These are phyloP conservation scores for Saturnia pavonia DNA, from an alignment of 2,888 invertebrate species.

Conservation along the genomic window DNA sequence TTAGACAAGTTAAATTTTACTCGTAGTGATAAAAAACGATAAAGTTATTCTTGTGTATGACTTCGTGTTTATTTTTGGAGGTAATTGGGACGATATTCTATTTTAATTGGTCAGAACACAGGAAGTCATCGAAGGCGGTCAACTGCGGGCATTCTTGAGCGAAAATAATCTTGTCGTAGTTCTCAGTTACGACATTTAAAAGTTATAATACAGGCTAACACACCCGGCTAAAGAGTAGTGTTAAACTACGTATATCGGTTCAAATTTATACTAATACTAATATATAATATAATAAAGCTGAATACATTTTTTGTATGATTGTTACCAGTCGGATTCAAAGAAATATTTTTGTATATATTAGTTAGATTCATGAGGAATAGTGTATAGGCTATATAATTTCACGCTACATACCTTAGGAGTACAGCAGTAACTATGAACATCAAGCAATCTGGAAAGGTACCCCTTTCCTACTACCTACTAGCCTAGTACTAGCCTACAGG, in stretches of 20 bases:
- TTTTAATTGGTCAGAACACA: slow-evolving; percentile 21
- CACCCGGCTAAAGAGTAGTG: background rate
- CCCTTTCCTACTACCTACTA: no score
- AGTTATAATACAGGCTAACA: background rate
- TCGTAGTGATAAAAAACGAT: background rate
- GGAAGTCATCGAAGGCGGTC: slow-evolving; percentile 17
- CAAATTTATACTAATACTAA: no score
- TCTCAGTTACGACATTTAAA: background rate
- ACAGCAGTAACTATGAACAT: no score
- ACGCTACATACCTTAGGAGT: no score
- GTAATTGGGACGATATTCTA: slow-evolving; percentile 27
- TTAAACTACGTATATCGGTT: background rate
- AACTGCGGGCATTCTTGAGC: slow-evolving; percentile 4
- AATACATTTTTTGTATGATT: no score
- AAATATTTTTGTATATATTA: no score
- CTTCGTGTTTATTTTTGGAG: slow-evolving; percentile 20
- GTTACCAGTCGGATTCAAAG: no score
- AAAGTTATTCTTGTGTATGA: background rate
- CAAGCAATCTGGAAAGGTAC: no score
- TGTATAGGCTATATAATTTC: no score
- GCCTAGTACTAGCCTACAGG: no score
- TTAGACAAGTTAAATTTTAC: background rate
- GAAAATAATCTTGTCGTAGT: background rate
- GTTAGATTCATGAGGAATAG: no score
- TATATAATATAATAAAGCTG: no score